Base-by-base conservation (phyloP, 53 echinoderm and acorn worm genomes). In the Temnopleurus reevesii region DNA sequence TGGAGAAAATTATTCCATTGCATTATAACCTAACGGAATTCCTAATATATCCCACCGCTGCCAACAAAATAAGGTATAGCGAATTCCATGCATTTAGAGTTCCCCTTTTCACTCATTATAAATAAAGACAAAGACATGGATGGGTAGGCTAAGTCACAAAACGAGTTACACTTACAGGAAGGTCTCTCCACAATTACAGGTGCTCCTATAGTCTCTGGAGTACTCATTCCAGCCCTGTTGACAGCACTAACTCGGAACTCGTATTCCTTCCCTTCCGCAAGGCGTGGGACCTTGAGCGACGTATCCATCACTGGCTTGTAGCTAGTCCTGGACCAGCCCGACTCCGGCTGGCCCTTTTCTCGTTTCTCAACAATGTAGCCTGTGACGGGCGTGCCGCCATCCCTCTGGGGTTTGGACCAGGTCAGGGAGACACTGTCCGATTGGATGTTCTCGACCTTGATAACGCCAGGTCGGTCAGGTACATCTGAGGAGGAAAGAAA, bases 321-420 rank as follows among this genome's bases (percentile, higher is more conserved):
- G 77, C 91, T 94, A 56, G 92, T 92, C 29, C 91, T 90, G 24
- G 66, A 86, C 99, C 99, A 96, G 12, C 81, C 86, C 1, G 86
- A 53, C 21, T 76, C 63, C 5, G 93, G 89, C 25, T 63, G 81
- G 76, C 90, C 93, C 33, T 88, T 86, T 53, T 94, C 90, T 53
- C 94, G 91, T 85, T 90, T 94, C 92, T 98, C 99, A 29, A 98
- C 91, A 59, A 98, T 87, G 92, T 98, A 98, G 17, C 99, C 99
- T 35, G 89, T 96, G 89, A 98, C 90, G 19, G 99, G 96, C 55
- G 99, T 93, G 38, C 99, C 99, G 27, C 99, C 94, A 46, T 96
- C 96, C 2, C 76, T 92, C 21, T 90, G 85, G 4, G 99, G 99
- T 23, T 89, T 89, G 10, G 94, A 86, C 96, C 99, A 98, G 2